Conservation (phyloP, 1,140 invertebrate species). For the Lordiphosa mommai region DNA sequence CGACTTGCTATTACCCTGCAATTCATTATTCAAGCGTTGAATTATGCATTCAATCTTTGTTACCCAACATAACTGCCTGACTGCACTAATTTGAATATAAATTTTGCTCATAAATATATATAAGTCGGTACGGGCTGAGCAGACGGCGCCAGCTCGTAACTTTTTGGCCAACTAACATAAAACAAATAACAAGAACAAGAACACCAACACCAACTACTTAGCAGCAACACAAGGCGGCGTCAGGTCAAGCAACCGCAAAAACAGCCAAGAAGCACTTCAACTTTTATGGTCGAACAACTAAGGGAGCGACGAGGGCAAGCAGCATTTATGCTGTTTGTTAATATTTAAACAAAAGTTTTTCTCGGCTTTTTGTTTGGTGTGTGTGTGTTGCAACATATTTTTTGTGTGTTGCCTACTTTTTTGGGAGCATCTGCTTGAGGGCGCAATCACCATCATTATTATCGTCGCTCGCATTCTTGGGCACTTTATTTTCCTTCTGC, state of each 20-base stretch:
- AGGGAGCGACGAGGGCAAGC: not conserved
- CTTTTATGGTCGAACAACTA: conserved; percentile 40
- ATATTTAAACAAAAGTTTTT: conserved; percentile 63
- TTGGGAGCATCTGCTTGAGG: conserved; percentile 8
- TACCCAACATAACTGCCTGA: not conserved
- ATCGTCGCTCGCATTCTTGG: conserved; percentile 10
- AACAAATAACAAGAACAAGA: conserved; percentile 31
- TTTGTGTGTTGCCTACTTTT: conserved; percentile 34
- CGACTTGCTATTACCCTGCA: conserved; percentile 21
- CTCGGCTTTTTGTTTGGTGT: conserved; percentile 7
- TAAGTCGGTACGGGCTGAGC: conserved; percentile 13
- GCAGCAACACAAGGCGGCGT: conserved; percentile 22
- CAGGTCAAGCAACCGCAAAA: conserved; percentile 48
- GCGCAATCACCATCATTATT: conserved; percentile 8
- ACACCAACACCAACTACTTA: conserved; percentile 40
- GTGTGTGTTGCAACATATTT: conserved; percentile 27
- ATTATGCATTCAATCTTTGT: conserved; percentile 42
- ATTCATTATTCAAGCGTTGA: conserved; percentile 61
- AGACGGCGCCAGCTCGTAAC: conserved; percentile 40
- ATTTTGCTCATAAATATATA: conserved; percentile 50
- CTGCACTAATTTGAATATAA: conserved; percentile 49
- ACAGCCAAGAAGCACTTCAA: conserved; percentile 30
- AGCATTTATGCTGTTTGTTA: conserved; percentile 29
- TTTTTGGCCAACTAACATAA: conserved; percentile 35
- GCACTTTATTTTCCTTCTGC: conserved; percentile 10